A percentile compares a stretch with the other conserved stretches of the same genome.
Conservation (phyloP, 1,140 invertebrate species). For the Choristoneura fumiferana region DNA sequence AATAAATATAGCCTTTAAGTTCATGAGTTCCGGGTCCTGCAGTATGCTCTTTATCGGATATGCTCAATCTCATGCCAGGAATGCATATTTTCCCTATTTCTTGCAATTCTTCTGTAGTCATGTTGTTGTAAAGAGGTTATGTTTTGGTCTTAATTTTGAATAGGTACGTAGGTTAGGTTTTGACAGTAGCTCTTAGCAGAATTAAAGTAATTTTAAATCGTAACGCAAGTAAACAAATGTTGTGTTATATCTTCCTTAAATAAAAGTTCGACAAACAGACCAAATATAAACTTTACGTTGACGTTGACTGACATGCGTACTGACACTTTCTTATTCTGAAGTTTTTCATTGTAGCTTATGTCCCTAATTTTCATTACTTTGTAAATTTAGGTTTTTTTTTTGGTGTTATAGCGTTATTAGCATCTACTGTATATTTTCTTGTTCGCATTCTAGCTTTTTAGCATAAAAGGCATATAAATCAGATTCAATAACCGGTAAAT, state of each 20-base stretch:
- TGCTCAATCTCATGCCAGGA: conserved; percentile 87
- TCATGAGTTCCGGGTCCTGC: conserved; percentile 90
- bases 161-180: too few relatives aligned
- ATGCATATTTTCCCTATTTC: conserved; percentile 62
- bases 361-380: not conserved
- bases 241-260: too few relatives aligned
- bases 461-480: too few relatives aligned
- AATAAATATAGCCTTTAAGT: conserved; percentile 91
- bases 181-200: too few relatives aligned
- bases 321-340: not conserved
- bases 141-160: not conserved
- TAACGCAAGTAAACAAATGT: too few relatives aligned
- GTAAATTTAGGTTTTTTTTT: too few relatives aligned
- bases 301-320: not conserved
- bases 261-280: too few relatives aligned
- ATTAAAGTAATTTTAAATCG: too few relatives aligned
- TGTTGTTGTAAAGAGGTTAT: conserved; percentile 35
- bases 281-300: too few relatives aligned
- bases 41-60: conserved; percentile 82
- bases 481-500: not conserved
- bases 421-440: not conserved
- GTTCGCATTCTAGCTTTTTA: too few relatives aligned
- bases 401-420: not conserved
- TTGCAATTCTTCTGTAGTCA: conserved; percentile 41
- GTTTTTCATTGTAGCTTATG: not conserved